phyloP scores from a whole-genome alignment of 2,888 invertebrate genomes.

The Crepidodera aurea region DNA sequence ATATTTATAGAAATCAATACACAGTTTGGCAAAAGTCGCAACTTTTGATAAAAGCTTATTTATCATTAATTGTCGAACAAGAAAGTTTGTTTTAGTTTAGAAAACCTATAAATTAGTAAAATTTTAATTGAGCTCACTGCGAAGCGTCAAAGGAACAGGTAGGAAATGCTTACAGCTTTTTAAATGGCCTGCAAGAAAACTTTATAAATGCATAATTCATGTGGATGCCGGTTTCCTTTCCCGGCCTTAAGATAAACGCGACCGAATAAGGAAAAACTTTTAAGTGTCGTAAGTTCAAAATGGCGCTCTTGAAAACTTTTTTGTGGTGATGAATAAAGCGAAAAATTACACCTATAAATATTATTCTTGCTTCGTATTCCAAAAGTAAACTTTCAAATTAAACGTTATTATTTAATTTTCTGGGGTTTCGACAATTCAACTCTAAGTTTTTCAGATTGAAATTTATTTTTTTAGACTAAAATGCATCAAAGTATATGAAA shows the following conservation, averaged over 20 bases:
- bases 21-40: too few relatives aligned
- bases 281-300: conserved; percentile 14
- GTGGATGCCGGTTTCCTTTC: not conserved
- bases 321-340: conserved; percentile 7
- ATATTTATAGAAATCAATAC: too few relatives aligned
- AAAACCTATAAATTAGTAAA: not conserved
- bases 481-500: too few relatives aligned
- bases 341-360: conserved; percentile 22
- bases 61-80: too few relatives aligned
- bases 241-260: not conserved
- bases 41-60: too few relatives aligned
- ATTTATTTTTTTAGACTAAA: too few relatives aligned
- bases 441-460: too few relatives aligned
- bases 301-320: conserved; percentile 20
- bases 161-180: not conserved
- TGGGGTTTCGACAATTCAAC: not conserved
- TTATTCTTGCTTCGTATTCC: conserved; percentile 4
- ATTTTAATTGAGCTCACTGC: not conserved
- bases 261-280: conserved; percentile 7
- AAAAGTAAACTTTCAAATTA: conserved; percentile 3
- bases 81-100: too few relatives aligned
- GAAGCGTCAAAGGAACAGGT: not conserved
- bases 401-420: conserved; percentile 3
- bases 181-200: conserved; percentile 9
- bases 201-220: conserved; percentile 14